A percentile compares a stretch with the other conserved stretches of the same genome.
Conservation (phyloP, 2,888 invertebrate genomes). For the Megaustenia siamemsis region DNA sequence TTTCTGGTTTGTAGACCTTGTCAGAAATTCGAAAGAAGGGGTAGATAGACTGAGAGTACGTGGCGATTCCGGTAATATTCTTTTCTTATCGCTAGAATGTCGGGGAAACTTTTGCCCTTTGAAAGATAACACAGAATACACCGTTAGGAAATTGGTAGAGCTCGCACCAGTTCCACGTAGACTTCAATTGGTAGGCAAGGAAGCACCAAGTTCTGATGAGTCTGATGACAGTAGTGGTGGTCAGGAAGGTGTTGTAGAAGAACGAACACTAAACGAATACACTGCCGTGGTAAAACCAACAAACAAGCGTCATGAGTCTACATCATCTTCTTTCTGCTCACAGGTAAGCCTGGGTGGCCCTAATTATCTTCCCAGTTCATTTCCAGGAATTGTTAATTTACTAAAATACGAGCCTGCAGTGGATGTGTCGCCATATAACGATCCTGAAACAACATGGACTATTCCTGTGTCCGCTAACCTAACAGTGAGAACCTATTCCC, state of each 20-base stretch:
- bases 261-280: neutral
- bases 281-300: neutral
- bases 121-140: slow-evolving; percentile 65
- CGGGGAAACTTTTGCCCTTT: slow-evolving; percentile 68
- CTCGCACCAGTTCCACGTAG: slow-evolving; percentile 66
- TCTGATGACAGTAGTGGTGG: too few relatives aligned
- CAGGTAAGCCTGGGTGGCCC: neutral
- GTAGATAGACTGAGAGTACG: slow-evolving; percentile 66
- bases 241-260: too few relatives aligned
- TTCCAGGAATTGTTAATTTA: slow-evolving; percentile 65
- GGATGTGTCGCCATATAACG: slow-evolving; percentile 64
- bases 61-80: slow-evolving; percentile 63
- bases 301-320: neutral
- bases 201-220: neutral
- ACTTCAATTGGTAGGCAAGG: slow-evolving; percentile 62
- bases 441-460: slow-evolving; percentile 64
- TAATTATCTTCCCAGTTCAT: slow-evolving; percentile 61
- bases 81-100: slow-evolving; percentile 65
- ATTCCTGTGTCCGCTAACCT: slow-evolving; percentile 65
- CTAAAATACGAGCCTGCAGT: slow-evolving; percentile 66
- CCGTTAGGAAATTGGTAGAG: slow-evolving; percentile 66
- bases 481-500: slow-evolving; percentile 52
- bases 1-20: slow-evolving; percentile 66
- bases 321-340: neutral
- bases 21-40: slow-evolving; percentile 58